Base-by-base conservation (phyloP, 2,888 invertebrate species). In the Galerucella nymphaeae region DNA sequence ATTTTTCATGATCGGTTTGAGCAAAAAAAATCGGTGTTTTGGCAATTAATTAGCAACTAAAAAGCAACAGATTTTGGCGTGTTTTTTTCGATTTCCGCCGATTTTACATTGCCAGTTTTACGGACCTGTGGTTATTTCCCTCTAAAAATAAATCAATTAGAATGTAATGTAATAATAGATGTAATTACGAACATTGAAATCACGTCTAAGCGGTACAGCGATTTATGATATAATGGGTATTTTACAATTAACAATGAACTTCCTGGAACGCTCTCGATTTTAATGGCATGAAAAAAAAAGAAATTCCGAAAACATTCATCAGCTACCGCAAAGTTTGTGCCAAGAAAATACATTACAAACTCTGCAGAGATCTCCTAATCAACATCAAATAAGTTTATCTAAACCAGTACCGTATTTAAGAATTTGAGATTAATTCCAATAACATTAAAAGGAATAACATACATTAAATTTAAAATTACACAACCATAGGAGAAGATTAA, bases 291-390 rank as follows among this genome's bases (percentile, higher is more conserved):
- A 38, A 38, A 38, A 38, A 30, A 50, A 20, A 48, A 66, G 42
- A 62, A 62, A 62, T 41, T 20, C 38, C 62, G 45, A 20, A 42
- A 45, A 45, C 45, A 63, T 48, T 20, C 63, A 63, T 20, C 48
- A 16, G 30, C 23, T 57, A 66, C 61, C 68, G 58, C 75, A 75
- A 69, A 76, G 75, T 73, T 68, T 73, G 70, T 76, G 68, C 76
- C 62, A 76, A 70, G 65, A 71, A 66, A 71, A 72, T 66, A 72
- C 57, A 72, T 70, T 75, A 76, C 76, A 76, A 70, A 73, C 73
- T 74, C 72, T 67, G 70, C 69, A 62, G 64, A 70, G 48, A 70
- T 57, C 66, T 66, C 57, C 38, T 68, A 10, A n/a, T 48, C 18
- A 16, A 62, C 10, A 38, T 16, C 18, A 42, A 55, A 38, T 38